phyloP scores from a whole-genome alignment of 2,888 invertebrate species.

The Ligdia adustata region DNA sequence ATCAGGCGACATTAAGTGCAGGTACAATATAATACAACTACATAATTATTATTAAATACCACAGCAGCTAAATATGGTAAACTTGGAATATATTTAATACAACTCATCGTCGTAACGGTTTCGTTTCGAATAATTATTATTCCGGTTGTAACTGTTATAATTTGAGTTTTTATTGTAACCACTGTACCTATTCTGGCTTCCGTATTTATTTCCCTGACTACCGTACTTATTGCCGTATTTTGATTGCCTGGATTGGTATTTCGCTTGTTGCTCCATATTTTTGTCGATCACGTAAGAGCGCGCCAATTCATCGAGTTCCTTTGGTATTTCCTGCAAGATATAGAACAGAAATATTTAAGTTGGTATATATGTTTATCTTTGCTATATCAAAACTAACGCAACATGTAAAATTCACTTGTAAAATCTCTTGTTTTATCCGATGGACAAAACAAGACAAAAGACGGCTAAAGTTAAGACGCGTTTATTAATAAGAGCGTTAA shows the following conservation, averaged over 20 bases:
- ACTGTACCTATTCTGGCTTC: constrained; percentile 9
- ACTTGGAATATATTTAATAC: constrained; percentile 1
- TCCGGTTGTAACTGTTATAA: constrained; percentile 13
- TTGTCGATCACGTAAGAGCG: constrained; percentile 50
- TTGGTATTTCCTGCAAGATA: constrained; percentile 65
- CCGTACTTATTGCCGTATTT: constrained; percentile 24
- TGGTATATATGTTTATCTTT: too few species aligned
- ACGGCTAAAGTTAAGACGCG: too few species aligned
- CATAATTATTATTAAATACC: too few species aligned
- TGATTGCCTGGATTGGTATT: constrained; percentile 40
- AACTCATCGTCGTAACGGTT: constrained; percentile 18
- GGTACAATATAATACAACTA: background rate
- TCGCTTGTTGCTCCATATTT: constrained; percentile 45
- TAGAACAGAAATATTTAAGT: too few species aligned
- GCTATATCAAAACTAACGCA: too few species aligned
- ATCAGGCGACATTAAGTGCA: background rate
- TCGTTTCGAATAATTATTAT: constrained; percentile 1
- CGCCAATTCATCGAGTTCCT: constrained; percentile 57
- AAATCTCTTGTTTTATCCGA: too few species aligned
- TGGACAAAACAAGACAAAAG: too few species aligned
- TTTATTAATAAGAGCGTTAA: too few species aligned
- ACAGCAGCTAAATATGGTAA: too few species aligned
- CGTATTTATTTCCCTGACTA: constrained; percentile 5
- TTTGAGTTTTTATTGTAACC: constrained; percentile 20
- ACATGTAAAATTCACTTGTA: too few species aligned